Percentiles rank a stretch among this genome's conserved stretches.
Conservation (phyloP, 1,140 invertebrate genomes). For the Euwallacea similis region DNA sequence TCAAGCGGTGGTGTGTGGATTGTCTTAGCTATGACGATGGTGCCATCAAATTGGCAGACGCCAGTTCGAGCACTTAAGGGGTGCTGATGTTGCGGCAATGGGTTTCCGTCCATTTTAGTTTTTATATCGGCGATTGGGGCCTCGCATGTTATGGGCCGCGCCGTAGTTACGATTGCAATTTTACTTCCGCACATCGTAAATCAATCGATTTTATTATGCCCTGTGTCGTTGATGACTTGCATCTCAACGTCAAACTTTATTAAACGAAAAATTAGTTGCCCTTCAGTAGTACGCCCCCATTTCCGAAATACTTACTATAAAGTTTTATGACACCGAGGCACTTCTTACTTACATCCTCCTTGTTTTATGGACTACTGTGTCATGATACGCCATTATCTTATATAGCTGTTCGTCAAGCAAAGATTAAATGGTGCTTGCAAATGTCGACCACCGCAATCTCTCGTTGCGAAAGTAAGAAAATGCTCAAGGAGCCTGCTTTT, state of each 20-base stretch:
- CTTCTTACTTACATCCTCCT: no score
- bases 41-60: conserved; percentile 42
- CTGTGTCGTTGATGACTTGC: conserved; percentile 18
- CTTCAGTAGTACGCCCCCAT: no score
- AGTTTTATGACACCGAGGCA: no score
- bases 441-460: no score
- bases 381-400: no score
- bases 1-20: conserved; percentile 39
- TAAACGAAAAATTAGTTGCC: conserved; percentile 16
- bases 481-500: no score
- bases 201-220: conserved; percentile 39
- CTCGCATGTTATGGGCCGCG: conserved; percentile 29
- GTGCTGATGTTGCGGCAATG: conserved; percentile 42
- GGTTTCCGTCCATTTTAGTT: conserved; percentile 45
- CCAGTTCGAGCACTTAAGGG: conserved; percentile 41
- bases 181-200: conserved; percentile 36
- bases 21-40: conserved; percentile 40
- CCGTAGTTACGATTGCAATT: conserved; percentile 38
- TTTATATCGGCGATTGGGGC: conserved; percentile 45
- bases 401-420: no score
- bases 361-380: no score
- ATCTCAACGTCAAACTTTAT: conserved; percentile 17
- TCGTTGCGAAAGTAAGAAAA: no score
- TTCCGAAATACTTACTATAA: no score
- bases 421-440: no score